Conservation (phyloP, 2,113 vertebrate species). For the Thomomys bottae region DNA sequence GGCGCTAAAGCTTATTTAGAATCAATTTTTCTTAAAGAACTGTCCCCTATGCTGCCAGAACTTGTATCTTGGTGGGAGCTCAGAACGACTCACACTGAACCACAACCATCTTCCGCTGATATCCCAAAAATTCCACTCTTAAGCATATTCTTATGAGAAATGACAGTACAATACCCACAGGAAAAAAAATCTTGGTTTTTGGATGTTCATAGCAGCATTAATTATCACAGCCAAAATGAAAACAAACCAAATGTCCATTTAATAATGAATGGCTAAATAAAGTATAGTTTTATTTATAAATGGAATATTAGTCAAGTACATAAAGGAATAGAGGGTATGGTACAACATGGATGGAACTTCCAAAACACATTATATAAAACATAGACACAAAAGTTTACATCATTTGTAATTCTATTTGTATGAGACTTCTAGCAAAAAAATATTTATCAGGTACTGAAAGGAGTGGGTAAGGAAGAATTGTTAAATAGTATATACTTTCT, state of each 20-base stretch:
- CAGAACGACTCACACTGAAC: too few relatives aligned
- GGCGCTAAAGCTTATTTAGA: too few relatives aligned
- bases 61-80: too few relatives aligned
- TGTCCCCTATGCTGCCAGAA: too few relatives aligned
- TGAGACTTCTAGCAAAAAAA: background rate
- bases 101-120: too few relatives aligned
- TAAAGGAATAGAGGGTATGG: background rate
- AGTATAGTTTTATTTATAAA: background rate
- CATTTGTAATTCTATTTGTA: background rate
- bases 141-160: background rate
- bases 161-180: background rate
- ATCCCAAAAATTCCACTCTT: background rate
- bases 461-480: background rate
- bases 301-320: background rate
- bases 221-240: background rate
- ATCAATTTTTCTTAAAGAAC: too few relatives aligned
- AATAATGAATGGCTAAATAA: background rate
- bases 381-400: background rate
- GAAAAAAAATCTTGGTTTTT: background rate
- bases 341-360: background rate
- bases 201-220: background rate
- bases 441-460: background rate
- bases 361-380: slow-evolving; percentile 1
- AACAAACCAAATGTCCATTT: background rate
- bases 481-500: background rate